Conservation (phyloP, 2,888 invertebrate genomes). For the Dicyrtoma fusca region DNA sequence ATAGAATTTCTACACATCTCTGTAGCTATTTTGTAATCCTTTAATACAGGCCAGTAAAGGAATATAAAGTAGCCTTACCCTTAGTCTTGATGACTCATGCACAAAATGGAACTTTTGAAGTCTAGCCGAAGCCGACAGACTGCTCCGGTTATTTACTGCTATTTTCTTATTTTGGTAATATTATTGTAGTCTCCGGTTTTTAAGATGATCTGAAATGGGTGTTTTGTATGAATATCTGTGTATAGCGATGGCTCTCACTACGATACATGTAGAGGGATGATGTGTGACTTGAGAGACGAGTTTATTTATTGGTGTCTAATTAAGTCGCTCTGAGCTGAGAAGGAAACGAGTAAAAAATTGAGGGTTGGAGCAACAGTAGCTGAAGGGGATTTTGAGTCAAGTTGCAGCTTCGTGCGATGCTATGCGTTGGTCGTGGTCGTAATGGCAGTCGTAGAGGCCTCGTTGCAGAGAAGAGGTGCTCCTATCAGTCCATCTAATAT, state of each 20-base stretch:
- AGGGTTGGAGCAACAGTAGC: constrained; percentile 14
- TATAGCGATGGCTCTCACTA: neutral
- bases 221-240: neutral
- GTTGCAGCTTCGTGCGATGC: neutral
- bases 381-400: constrained; percentile 16
- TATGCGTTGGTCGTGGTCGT: neutral
- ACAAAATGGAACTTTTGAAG: neutral
- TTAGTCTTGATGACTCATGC: neutral
- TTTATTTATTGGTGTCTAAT: constrained; percentile 41
- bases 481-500: constrained; percentile 34
- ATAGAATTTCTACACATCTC: no score
- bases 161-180: constrained; percentile 1
- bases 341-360: neutral
- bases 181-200: no score
- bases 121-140: neutral
- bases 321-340: constrained; percentile 37
- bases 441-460: neutral
- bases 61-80: no score
- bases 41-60: no score
- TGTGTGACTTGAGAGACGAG: constrained; percentile 2
- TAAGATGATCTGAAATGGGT: neutral
- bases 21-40: no score
- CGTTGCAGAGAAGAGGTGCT: constrained; percentile 16
- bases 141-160: neutral
- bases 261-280: neutral